Evolutionary conservation across 2,888 invertebrate species (phyloP), one percentile per base, ranked within the genome.

Genomic region (Oligia fasciuncula): DNA sequence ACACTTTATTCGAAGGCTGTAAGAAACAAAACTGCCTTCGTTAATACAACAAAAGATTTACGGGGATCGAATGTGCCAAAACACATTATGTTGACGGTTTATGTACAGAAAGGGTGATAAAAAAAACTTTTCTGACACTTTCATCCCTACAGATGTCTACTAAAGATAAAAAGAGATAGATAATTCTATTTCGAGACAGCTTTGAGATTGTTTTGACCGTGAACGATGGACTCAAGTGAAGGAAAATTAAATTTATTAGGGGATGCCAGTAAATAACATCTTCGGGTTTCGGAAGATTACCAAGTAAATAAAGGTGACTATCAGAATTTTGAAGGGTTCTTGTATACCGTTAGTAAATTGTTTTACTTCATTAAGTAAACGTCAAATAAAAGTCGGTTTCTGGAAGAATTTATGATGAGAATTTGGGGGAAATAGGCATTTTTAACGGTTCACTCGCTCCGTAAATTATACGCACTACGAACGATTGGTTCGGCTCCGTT

Each of bases 21-120:
- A 81, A 83, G 79, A 81, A 87, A 87, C 85, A 80, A 87, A 91
- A 91, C 87, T 88, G 87, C 82, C 81, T 87, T 85, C 65, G 80
- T 78, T 87, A 11, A 4, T n/a, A n/a, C 84, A 90, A 89, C 91
- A 89, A 91, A 89, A 90, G 82, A 90, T 91, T 91, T 88, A 91
- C 80, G 82, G 87, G 77, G 80, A 89, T 89, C 87, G 84, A 89
- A 88, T 85, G 87, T 85, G 85, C 85, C 87, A 86, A 87, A 87
- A 88, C 81, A 81, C 86, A 86, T 88, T 88, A 88, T 83, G 82
- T 88, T 76, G 79, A 76, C 74, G 77, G 77, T 86, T 87, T 85
- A 89, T 89, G 86, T 80, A 82, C 84, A 78, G 73, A 82, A 82
- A 83, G 51, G 78, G 65, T 77, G 72, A 84, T 83, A 88, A 84